A percentile compares a stretch with the other conserved stretches of the same genome.
Conservation (phyloP, 2,888 invertebrate species). For the Noctua janthe region DNA sequence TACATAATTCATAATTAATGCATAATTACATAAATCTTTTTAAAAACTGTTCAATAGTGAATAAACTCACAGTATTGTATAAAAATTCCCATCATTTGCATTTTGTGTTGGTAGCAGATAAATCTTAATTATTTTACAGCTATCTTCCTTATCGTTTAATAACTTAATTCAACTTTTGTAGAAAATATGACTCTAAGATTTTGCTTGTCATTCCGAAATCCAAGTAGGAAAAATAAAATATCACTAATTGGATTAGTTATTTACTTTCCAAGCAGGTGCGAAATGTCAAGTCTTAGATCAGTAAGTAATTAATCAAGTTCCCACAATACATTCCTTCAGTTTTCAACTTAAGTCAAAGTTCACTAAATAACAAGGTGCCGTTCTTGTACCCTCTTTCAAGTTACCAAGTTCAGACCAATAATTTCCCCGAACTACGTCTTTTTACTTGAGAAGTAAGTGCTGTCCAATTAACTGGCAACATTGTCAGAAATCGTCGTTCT, state of each 20-base stretch:
- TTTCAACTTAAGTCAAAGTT: conserved; percentile 70
- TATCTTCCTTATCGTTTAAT: conserved; percentile 60
- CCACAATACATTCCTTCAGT: conserved; percentile 68
- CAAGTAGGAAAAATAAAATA: conserved; percentile 10
- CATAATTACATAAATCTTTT: conserved; percentile 59
- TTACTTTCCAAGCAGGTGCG: neutral
- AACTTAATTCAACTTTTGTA: conserved; percentile 61
- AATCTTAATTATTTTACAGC: conserved; percentile 64
- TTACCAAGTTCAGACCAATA: conserved; percentile 78
- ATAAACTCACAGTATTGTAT: conserved; percentile 64
- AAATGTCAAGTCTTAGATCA: conserved; percentile 33
- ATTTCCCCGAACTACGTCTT: conserved; percentile 79
- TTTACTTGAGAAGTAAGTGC: conserved; percentile 82
- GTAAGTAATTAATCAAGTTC: conserved; percentile 58
- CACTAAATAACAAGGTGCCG: conserved; percentile 73
- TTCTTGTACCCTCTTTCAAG: conserved; percentile 74
- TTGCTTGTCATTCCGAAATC: conserved; percentile 9
- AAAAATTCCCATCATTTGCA: conserved; percentile 65
- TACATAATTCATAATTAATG: conserved; percentile 58
- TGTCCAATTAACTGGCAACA: conserved; percentile 86
- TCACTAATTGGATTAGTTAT: neutral
- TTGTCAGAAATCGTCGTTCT: conserved; percentile 77
- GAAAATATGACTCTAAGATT: conserved; percentile 14
- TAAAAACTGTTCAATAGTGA: conserved; percentile 56
- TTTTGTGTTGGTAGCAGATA: conserved; percentile 51